A percentile compares a stretch with the other conserved stretches of the same genome.
phyloP scores from a whole-genome alignment of 2,888 invertebrate species.

The Osmoderma eremita region DNA sequence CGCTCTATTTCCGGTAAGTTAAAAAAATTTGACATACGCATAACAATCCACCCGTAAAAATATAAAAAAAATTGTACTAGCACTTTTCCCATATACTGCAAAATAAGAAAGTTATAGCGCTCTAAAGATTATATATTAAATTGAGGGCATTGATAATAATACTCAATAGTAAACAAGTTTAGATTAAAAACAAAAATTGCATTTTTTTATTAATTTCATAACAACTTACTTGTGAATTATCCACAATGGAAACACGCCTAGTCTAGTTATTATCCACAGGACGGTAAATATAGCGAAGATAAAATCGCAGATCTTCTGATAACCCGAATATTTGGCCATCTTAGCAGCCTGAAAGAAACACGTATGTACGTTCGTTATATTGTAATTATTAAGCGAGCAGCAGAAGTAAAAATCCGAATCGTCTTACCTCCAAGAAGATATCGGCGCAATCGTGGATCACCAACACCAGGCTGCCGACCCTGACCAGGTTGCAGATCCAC shows the following conservation, averaged over 20 bases:
- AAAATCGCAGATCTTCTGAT: conserved; percentile 86
- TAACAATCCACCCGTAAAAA: too few species aligned
- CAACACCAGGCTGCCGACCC: conserved; percentile 90
- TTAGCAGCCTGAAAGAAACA: conserved; percentile 81
- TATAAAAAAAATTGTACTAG: too few species aligned
- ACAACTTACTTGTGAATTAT: conserved; percentile 79
- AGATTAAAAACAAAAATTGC: conserved; percentile 22
- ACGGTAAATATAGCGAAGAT: conserved; percentile 90
- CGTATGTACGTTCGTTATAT: too few species aligned
- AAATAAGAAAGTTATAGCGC: too few species aligned
- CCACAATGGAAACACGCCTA: conserved; percentile 90
- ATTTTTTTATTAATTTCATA: neutral
- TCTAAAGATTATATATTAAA: too few species aligned
- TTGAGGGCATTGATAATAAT: too few species aligned
- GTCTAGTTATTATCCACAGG: conserved; percentile 90
- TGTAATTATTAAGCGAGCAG: too few species aligned
- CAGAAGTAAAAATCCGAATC: too few species aligned
- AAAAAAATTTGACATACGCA: too few species aligned
- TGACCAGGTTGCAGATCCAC: conserved; percentile 93
- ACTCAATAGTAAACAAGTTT: too few species aligned
- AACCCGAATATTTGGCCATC: conserved; percentile 91
- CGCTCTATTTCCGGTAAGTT: too few species aligned
- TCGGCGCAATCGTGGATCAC: conserved; percentile 90
- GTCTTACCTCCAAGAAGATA: conserved; percentile 84
- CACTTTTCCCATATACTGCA: too few species aligned